These are phyloP conservation scores for Probaryconus sp. DNA, from an alignment of 1,140 invertebrate genomes.

Conservation along the genomic window DNA sequence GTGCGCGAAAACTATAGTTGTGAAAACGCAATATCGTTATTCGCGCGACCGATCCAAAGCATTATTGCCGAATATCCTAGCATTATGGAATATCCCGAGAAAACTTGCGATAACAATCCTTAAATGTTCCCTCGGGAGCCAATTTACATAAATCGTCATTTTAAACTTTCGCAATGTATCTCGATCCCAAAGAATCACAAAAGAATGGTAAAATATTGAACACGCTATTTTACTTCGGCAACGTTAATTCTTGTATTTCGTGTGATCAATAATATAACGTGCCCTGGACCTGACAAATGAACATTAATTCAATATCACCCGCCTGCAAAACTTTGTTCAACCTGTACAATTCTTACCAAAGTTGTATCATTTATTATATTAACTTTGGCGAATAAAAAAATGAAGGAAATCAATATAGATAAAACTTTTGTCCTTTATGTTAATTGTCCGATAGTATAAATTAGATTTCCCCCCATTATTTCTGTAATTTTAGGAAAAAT, in stretches of 20 bases:
- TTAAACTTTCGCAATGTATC: slow-evolving; percentile 43
- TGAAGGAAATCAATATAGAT: too few relatives aligned
- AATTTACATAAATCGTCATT: slow-evolving; percentile 50
- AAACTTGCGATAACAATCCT: slow-evolving; percentile 37
- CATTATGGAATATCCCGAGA: slow-evolving; percentile 4
- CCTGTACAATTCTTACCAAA: too few relatives aligned
- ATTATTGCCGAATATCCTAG: slow-evolving; percentile 26
- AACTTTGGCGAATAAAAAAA: too few relatives aligned
- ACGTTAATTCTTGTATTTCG: slow-evolving; percentile 17
- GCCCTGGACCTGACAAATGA: slow-evolving; percentile 28
- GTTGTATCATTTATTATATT: too few relatives aligned
- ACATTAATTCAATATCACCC: slow-evolving; percentile 27
- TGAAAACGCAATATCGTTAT: slow-evolving; percentile 46
- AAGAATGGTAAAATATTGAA: slow-evolving; percentile 25
- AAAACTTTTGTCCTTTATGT: too few relatives aligned
- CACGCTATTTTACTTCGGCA: not conserved
- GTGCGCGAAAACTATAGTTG: slow-evolving; percentile 26
- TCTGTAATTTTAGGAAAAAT: too few relatives aligned
- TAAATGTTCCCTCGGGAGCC: slow-evolving; percentile 32
- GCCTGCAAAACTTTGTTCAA: too few relatives aligned
- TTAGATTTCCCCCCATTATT: too few relatives aligned
- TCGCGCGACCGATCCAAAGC: slow-evolving; percentile 18
- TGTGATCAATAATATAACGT: slow-evolving; percentile 25
- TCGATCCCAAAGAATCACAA: slow-evolving; percentile 33
- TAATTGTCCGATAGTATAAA: too few relatives aligned